Evolutionary conservation across 2,113 vertebrate species (phyloP).

Genomic region (Parotia lawesii): DNA sequence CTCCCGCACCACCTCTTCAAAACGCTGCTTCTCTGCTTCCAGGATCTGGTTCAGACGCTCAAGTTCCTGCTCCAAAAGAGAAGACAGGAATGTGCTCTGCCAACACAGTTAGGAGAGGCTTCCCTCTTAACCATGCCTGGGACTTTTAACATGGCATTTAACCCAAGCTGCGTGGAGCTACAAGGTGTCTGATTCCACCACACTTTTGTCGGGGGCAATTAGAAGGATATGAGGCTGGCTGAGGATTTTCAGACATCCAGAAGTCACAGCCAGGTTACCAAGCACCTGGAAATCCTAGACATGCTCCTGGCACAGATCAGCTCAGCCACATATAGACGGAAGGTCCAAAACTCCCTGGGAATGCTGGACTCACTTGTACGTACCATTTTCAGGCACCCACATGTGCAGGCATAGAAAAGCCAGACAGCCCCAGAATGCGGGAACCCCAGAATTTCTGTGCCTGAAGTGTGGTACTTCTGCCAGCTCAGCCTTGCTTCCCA

Average conservation of each 20-base stretch:
- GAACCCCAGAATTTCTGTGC: neutral
- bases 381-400: neutral
- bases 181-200: neutral
- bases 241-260: neutral
- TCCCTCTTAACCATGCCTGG: neutral
- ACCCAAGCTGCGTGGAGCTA: neutral
- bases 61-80: constrained; percentile 77
- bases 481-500: neutral
- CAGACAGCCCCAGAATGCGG: accelerated
- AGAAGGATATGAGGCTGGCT: neutral
- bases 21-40: constrained; percentile 92
- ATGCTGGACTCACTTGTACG: neutral
- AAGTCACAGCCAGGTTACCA: neutral
- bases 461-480: neutral
- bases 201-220: neutral
- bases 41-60: constrained; percentile 90
- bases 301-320: neutral
- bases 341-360: neutral
- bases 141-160: neutral
- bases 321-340: neutral
- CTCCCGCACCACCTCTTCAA: constrained; percentile 93
- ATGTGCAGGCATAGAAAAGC: neutral
- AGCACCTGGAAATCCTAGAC: neutral
- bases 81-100: neutral
- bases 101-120: neutral